These are phyloP conservation scores for Diarsia mendica DNA, from an alignment of 2,888 invertebrate genomes.

Conservation along the genomic window DNA sequence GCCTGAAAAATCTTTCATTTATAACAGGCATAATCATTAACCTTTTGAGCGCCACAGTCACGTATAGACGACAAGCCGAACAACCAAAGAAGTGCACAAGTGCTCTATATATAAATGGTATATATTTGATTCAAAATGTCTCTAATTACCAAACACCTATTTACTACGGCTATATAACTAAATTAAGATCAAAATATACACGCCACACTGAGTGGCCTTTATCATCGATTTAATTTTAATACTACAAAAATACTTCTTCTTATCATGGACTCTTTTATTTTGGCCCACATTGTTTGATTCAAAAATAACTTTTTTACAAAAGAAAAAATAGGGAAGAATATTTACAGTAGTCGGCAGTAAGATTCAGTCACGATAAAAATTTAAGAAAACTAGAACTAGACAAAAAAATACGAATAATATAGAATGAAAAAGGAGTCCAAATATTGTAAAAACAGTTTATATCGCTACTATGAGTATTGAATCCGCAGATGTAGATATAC, in stretches of 20 bases:
- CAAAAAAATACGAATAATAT: constrained; percentile 1
- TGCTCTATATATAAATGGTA: neutral
- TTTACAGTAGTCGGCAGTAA: constrained; percentile 65
- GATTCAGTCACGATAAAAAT: constrained; percentile 55
- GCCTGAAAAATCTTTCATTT: no score
- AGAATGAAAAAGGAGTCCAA: constrained; percentile 24
- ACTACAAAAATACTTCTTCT: constrained; percentile 69
- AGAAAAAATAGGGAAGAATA: constrained; percentile 39
- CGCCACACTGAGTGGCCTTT: constrained; percentile 38
- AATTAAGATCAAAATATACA: constrained; percentile 63
- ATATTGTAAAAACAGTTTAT: constrained; percentile 35
- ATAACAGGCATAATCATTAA: no score
- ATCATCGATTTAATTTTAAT: constrained; percentile 56
- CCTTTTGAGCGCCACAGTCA: no score
- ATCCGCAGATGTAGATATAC: no score
- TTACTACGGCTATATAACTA: constrained; percentile 52
- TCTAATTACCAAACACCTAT: constrained; percentile 54
- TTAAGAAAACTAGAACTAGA: constrained; percentile 46
- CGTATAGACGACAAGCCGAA: no score
- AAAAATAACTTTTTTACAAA: constrained; percentile 49
- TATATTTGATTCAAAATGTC: constrained; percentile 34
- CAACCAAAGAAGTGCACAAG: no score
- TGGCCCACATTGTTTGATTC: constrained; percentile 69
- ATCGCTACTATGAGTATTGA: constrained; percentile 26
- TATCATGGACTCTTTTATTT: constrained; percentile 63